A percentile compares a stretch with the other conserved stretches of the same genome.
Conservation (phyloP, 2,888 invertebrate genomes). For the Dryadula phaetusa region DNA sequence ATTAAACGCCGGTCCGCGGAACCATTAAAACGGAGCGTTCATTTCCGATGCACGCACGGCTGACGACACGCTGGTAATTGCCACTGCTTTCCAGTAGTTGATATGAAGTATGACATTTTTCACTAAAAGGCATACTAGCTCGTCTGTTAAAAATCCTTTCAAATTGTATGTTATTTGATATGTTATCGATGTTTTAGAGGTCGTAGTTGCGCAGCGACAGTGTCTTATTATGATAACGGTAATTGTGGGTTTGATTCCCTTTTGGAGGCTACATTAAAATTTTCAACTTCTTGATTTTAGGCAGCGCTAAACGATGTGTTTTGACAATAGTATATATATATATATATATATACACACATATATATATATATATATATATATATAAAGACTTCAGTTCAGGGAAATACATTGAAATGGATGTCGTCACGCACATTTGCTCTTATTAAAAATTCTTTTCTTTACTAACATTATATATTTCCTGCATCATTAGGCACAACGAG, state of each 20-base stretch:
- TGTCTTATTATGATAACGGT: too few species aligned
- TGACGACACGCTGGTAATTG: constrained; percentile 22
- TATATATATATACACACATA: too few species aligned
- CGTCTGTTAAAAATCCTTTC: not conserved
- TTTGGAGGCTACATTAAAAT: too few species aligned
- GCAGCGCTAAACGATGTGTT: too few species aligned
- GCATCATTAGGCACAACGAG: not conserved
- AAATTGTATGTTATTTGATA: too few species aligned
- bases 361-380: too few species aligned
- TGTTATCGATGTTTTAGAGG: too few species aligned
- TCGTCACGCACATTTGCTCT: not conserved
- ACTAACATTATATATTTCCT: not conserved
- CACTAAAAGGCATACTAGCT: not conserved
- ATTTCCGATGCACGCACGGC: constrained; percentile 20
- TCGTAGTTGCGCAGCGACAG: too few species aligned
- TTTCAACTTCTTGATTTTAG: too few species aligned
- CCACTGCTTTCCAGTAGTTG: not conserved
- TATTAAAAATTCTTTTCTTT: constrained; percentile 10
- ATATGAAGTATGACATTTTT: not conserved
- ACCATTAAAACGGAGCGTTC: constrained; percentile 19
- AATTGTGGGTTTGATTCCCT: not conserved
- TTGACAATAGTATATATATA: too few species aligned
- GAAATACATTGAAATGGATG: not conserved
- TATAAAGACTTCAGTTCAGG: too few species aligned
- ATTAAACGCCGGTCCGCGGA: constrained; percentile 6